A percentile compares a stretch with the other conserved stretches of the same genome.
Evolutionary conservation across 2,797 vertebrate species (phyloP).

Genomic region (Notolabrus celidotus): DNA sequence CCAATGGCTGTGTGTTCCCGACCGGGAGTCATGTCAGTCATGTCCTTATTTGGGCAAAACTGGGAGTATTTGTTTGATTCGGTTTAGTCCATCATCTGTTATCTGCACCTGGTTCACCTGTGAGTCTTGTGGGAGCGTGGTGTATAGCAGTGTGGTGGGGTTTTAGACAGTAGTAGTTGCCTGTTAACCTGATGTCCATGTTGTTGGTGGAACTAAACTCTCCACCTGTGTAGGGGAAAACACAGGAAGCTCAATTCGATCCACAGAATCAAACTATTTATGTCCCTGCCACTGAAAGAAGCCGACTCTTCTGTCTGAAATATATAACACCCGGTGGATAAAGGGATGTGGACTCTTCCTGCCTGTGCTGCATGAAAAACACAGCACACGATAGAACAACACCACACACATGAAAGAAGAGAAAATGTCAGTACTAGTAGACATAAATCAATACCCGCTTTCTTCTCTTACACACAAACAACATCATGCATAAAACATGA

Average conservation of each 20-base stretch:
- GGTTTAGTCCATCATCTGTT: neutral
- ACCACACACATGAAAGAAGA: constrained; percentile 6
- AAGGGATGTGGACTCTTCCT: too few species aligned
- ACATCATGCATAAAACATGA: constrained; percentile 44
- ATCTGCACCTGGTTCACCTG: neutral
- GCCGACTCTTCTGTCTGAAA: neutral
- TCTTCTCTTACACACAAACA: constrained; percentile 9
- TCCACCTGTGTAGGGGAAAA: too few species aligned
- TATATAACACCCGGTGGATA: neutral
- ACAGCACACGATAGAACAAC: neutral
- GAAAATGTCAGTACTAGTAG: constrained; percentile 13
- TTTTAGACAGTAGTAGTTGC: too few species aligned
- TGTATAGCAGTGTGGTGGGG: too few species aligned
- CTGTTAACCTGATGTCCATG: neutral
- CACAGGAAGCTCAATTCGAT: neutral
- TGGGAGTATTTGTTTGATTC: neutral
- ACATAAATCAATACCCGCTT: constrained; percentile 42
- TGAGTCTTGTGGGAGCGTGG: neutral
- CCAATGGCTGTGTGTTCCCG: too few species aligned
- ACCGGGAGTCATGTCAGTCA: too few species aligned
- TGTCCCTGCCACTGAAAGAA: neutral
- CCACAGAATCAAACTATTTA: neutral
- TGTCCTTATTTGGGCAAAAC: too few species aligned
- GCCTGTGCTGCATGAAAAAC: neutral
- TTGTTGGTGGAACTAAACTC: neutral